phyloP scores from a whole-genome alignment of 2,797 vertebrate species.

The Babyrousa celebensis region DNA sequence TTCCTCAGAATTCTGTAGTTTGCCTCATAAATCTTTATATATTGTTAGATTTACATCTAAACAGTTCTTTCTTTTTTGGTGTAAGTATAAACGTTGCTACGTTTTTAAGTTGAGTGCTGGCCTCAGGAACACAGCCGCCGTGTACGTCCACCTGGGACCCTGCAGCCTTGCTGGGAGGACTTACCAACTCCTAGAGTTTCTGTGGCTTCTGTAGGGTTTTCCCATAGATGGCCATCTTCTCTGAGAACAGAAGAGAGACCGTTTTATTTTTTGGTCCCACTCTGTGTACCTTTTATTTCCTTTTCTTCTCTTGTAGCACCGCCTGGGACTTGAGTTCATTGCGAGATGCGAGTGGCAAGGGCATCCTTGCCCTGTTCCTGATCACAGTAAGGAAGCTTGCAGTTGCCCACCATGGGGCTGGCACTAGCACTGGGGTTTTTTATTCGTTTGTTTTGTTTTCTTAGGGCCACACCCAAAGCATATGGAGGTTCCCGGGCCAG shows the following conservation, averaged over 20 bases:
- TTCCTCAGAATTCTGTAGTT: neutral
- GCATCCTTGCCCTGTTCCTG: neutral
- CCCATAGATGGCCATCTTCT: neutral
- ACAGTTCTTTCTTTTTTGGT: neutral
- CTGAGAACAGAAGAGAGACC: neutral
- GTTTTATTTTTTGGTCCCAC: neutral
- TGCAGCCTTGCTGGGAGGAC: neutral
- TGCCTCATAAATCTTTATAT: neutral
- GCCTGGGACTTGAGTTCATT: neutral
- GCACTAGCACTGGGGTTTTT: neutral
- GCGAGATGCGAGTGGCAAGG: neutral
- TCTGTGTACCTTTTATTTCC: neutral
- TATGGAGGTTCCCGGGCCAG: too few species aligned
- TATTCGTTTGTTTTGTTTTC: too few species aligned
- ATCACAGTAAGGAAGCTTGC: neutral
- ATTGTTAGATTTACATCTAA: neutral
- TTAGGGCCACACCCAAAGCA: too few species aligned
- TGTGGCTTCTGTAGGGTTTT: neutral
- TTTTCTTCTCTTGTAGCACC: neutral
- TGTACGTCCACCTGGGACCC: neutral
- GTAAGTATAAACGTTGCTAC: neutral
- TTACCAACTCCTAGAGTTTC: neutral
- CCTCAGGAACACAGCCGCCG: neutral
- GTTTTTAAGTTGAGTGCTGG: neutral
- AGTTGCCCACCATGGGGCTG: neutral